Base-by-base conservation (phyloP, 2,888 invertebrate genomes). In the Endotricha flammealis region DNA sequence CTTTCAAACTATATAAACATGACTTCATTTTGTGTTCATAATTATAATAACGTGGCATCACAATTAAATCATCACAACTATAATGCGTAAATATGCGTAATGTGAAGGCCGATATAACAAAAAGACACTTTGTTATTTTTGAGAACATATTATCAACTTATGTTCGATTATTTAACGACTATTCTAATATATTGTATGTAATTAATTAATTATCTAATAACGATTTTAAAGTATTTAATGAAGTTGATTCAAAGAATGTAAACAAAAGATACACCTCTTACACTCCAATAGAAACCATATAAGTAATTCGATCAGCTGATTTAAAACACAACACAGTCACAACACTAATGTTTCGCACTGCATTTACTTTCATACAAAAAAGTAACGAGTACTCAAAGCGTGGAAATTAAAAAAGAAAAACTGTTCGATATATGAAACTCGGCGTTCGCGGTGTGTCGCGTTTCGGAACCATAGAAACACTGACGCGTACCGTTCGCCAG, bases 381-480 rank as follows among this genome's bases (percentile, higher is more conserved):
- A 81, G 80, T 57, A 66, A 58, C 55, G 67, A 64, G 66, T 47
- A 47, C 23, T 39, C 37, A 33, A 35, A 34, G 32, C 23, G 30
- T 41, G 33, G 23, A 31, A 30, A 42, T 37, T 39, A 35, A 44
- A 41, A 38, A 50, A 45, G 40, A 53, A 50, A 48, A 38, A 49
- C 40, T 41, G 48, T 57, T 53, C 47, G 53, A 44, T 56, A 57
- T 65, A 60, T 53, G 46, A 56, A 59, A 44, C 58, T 60, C 57
- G 57, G 56, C 59, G 62, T 57, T 57, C 64, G 20, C 20, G 64
- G 64, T 73, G 78, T 76, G 76, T 70, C 69, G 59, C 66, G 60
- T 62, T 70, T 74, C 67, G 76, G 79, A 78, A 75, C 74, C 73
- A 66, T 58, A 57, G 60, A 69, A 74, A 67, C 63, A 82, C 80